Conservation (phyloP, 2,888 invertebrate genomes). For the Cenopis cana region DNA sequence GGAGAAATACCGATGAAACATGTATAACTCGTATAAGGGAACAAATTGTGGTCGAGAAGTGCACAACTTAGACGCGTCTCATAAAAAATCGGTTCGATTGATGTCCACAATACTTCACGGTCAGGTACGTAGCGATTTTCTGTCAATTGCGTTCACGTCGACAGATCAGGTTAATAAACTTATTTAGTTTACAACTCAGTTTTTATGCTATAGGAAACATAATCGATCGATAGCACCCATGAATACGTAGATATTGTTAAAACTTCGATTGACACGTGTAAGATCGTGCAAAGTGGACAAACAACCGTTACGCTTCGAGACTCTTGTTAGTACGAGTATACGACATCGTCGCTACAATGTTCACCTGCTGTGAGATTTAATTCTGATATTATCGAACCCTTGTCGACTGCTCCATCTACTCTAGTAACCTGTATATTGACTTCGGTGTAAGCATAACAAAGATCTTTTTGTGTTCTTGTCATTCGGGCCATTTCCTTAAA, state of each 20-base stretch:
- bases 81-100: conserved; percentile 39
- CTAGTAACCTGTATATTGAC: conserved; percentile 73
- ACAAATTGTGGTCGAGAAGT: conserved; percentile 35
- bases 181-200: conserved; percentile 48
- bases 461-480: conserved; percentile 60
- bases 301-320: conserved; percentile 46
- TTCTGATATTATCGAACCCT: conserved; percentile 74
- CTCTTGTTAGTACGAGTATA: conserved; percentile 47
- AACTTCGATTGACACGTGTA: conserved; percentile 30
- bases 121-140: conserved; percentile 73
- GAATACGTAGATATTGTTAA: conserved; percentile 25
- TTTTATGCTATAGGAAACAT: conserved; percentile 28
- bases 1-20: conserved; percentile 36
- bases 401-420: conserved; percentile 65
- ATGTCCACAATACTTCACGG: conserved; percentile 56
- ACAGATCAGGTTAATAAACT: conserved; percentile 74
- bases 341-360: conserved; percentile 60
- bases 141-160: conserved; percentile 71
- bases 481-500: conserved; percentile 47
- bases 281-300: conserved; percentile 25
- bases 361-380: conserved; percentile 75
- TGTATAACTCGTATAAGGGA: conserved; percentile 37
- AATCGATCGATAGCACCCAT: conserved; percentile 24
- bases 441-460: conserved; percentile 65
- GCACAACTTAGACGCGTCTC: conserved; percentile 31